Evolutionary conservation across 2,113 vertebrate genomes (phyloP), one percentile per base, ranked within the genome.

Genomic region (Lagopus leucura): DNA sequence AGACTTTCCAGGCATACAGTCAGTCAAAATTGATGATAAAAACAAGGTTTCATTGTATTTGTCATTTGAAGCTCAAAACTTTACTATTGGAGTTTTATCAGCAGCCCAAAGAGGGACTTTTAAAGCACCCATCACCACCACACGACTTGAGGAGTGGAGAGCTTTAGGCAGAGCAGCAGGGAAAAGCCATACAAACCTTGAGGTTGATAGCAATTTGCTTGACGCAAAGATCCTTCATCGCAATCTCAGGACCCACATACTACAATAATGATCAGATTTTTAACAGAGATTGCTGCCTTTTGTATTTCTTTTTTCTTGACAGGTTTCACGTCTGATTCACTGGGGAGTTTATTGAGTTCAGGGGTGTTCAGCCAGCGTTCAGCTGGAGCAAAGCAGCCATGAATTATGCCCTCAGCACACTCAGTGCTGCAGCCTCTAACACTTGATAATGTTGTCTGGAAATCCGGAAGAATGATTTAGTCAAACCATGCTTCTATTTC

Each of bases 391-490:
- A 87, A 93, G n/a, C 43, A 82, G 42, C 73, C 82, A 78, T 93
- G 91, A 91, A 94, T 89, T 88, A 88, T 65, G 52, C 18, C 72
- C 84, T 88, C 5, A 10, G 78, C 66, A 7, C 91, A 90, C 88
- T 92, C 76, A 83, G 91, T 93, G 65, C 80, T 43, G 7, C 70
- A 92, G 92, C 86, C 40, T 8, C 89, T 80, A 75, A 72, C 86
- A 82, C 91, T 93, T 91, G 86, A 95, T 86, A 89, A 89, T 42
- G 42, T 67, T 94, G 75, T 89, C 88, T 74, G 73, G 89, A 94
- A 92, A 94, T 94, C 86, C 36, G 93, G 78, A 73, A 82, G 76
- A 90, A 47, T 93, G 63, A 95, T 90, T 94, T 93, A 93, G 92
- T 66, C 90, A 77, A 45, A 93, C 30, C 18, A 61, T 16, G 27